Evolutionary conservation across 2,113 vertebrate genomes (phyloP).

Genomic region (Struthidea cinerea): DNA sequence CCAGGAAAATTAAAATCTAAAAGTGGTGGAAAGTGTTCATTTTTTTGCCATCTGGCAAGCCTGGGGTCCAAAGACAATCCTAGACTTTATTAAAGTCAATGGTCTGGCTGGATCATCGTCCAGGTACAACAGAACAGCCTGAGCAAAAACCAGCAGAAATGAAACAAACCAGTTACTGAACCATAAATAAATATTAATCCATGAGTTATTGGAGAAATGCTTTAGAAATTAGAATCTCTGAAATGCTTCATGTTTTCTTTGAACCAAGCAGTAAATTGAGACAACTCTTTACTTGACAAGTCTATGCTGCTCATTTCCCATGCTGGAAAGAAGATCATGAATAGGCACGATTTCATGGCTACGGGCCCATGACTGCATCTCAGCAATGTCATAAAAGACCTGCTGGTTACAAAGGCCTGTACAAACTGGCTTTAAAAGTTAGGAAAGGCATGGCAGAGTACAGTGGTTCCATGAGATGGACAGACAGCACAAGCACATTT

Average conservation of each 20-base stretch:
- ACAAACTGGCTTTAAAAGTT: neutral
- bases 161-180: neutral
- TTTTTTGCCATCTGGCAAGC: slow-evolving; percentile 11
- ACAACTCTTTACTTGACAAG: neutral
- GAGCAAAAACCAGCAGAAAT: neutral
- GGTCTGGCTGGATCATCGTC: neutral
- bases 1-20: neutral
- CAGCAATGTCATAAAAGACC: neutral
- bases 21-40: neutral
- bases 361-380: neutral
- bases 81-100: neutral
- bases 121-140: slow-evolving; percentile 7
- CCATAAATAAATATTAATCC: slow-evolving; percentile 32
- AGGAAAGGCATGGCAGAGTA: neutral
- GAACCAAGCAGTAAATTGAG: neutral
- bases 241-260: slow-evolving; percentile 20
- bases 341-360: slow-evolving; percentile 12
- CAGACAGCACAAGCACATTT: neutral
- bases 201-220: neutral
- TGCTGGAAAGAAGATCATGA: neutral
- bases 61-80: neutral
- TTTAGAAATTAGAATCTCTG: neutral
- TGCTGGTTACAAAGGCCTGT: neutral
- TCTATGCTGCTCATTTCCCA: neutral
- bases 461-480: neutral